Conservation (phyloP, 35 echinoderm and acorn worm species). For the Chiridota heheva region DNA sequence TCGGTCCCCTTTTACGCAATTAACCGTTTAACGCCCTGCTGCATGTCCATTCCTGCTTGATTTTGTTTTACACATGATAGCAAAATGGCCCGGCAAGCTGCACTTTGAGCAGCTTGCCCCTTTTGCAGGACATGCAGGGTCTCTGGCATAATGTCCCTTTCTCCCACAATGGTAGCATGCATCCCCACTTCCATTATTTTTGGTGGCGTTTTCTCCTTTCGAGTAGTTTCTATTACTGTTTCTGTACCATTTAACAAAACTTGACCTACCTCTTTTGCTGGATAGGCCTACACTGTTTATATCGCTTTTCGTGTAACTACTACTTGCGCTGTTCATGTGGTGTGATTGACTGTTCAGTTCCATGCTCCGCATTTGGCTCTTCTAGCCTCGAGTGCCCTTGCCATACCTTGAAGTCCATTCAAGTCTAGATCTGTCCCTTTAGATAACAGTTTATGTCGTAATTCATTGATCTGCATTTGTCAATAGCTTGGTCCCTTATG, state of each 20-base stretch:
- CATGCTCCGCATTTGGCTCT: not conserved
- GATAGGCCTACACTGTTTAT: too few species aligned
- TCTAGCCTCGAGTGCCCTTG: not conserved
- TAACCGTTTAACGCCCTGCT: too few species aligned
- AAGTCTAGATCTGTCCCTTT: conserved; percentile 7
- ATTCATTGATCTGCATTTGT: not conserved
- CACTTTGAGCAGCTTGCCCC: conserved; percentile 5
- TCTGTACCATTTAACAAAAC: too few species aligned
- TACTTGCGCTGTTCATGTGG: too few species aligned
- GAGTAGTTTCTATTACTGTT: too few species aligned
- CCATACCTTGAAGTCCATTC: not conserved
- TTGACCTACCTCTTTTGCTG: too few species aligned
- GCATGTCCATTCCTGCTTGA: conserved; percentile 11
- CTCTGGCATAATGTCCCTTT: conserved; percentile 5
- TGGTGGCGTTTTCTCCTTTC: too few species aligned
- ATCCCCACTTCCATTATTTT: too few species aligned
- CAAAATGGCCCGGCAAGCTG: conserved; percentile 1
- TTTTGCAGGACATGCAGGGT: not conserved
- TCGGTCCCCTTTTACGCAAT: too few species aligned
- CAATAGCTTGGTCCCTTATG: conserved; percentile 12
- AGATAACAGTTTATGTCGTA: not conserved
- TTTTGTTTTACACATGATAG: conserved; percentile 2
- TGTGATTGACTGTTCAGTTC: too few species aligned
- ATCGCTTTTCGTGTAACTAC: too few species aligned
- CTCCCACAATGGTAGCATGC: conserved; percentile 20